A percentile compares a stretch with the other conserved stretches of the same genome.
Conservation (phyloP, 2,888 invertebrate genomes). For the Andrena fulva region DNA sequence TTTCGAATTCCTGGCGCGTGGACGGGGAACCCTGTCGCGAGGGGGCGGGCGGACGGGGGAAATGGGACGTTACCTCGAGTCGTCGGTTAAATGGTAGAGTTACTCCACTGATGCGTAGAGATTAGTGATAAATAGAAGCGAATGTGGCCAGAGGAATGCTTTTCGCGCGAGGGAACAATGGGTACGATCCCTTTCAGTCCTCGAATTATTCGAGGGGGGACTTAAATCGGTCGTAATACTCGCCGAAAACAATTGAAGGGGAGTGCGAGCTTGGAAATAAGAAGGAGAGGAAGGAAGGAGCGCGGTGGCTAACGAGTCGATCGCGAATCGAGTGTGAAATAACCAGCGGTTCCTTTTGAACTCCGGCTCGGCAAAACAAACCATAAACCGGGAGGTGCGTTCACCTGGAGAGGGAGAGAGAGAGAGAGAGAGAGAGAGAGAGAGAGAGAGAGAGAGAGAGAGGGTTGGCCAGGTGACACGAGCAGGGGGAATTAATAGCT, state of each 20-base stretch:
- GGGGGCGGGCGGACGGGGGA: not conserved
- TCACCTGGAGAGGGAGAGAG: conserved; percentile 38
- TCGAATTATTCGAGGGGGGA: not conserved
- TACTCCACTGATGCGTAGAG: no score
- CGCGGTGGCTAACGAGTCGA: conserved; percentile 67
- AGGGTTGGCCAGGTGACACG: conserved; percentile 55
- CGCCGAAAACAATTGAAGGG: not conserved
- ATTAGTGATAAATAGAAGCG: no score
- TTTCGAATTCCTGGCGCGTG: conserved; percentile 19
- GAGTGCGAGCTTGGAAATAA: not conserved
- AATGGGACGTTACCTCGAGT: no score
- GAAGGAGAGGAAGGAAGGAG: not conserved
- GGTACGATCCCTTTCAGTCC: not conserved
- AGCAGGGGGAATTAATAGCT: conserved; percentile 55
- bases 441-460: conserved; percentile 11
- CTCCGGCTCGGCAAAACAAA: conserved; percentile 57
- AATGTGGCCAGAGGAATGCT: no score
- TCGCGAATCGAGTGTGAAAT: conserved; percentile 77
- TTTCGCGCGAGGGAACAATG: not conserved
- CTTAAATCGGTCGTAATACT: not conserved
- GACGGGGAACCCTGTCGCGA: not conserved
- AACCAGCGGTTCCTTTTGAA: conserved; percentile 71
- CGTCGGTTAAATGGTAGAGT: no score
- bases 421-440: conserved; percentile 3
- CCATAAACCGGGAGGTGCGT: conserved; percentile 54